Conservation (phyloP, 2,888 invertebrate species). For the Mamestra brassicae region DNA sequence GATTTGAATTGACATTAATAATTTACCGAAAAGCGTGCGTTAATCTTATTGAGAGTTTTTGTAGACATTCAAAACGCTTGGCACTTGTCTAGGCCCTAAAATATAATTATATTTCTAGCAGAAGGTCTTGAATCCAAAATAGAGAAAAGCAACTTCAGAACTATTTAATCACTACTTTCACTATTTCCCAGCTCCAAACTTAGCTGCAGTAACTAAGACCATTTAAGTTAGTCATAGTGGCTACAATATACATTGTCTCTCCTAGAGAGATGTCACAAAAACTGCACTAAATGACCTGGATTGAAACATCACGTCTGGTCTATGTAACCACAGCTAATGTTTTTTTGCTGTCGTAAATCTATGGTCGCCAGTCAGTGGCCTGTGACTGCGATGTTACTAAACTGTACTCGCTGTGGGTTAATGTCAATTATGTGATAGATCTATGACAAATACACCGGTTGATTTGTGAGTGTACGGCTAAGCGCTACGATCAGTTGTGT, state of each 20-base stretch:
- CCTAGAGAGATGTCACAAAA: conserved; percentile 23
- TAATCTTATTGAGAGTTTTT: too few relatives aligned
- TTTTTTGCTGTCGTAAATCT: conserved; percentile 40
- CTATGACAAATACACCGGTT: neutral
- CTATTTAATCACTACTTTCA: conserved; percentile 15
- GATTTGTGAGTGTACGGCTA: neutral
- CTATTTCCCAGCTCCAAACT: conserved; percentile 4
- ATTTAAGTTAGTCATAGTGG: neutral
- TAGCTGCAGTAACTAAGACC: neutral
- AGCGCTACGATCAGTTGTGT: neutral
- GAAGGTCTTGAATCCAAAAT: neutral
- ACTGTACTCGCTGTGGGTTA: conserved; percentile 42
- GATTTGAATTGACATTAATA: neutral
- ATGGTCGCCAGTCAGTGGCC: conserved; percentile 43
- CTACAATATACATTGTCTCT: conserved; percentile 20
- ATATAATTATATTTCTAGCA: too few relatives aligned
- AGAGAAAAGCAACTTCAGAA: too few relatives aligned
- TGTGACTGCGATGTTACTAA: conserved; percentile 47
- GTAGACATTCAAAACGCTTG: too few relatives aligned
- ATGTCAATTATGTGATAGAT: conserved; percentile 49
- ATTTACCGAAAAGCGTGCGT: too few relatives aligned
- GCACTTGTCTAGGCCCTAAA: neutral
- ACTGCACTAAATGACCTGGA: conserved; percentile 36
- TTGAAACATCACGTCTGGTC: conserved; percentile 42
- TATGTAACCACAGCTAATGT: conserved; percentile 33